Evolutionary conservation across 2,888 invertebrate species (phyloP).

Genomic region (Sinhomidia bicolor): DNA sequence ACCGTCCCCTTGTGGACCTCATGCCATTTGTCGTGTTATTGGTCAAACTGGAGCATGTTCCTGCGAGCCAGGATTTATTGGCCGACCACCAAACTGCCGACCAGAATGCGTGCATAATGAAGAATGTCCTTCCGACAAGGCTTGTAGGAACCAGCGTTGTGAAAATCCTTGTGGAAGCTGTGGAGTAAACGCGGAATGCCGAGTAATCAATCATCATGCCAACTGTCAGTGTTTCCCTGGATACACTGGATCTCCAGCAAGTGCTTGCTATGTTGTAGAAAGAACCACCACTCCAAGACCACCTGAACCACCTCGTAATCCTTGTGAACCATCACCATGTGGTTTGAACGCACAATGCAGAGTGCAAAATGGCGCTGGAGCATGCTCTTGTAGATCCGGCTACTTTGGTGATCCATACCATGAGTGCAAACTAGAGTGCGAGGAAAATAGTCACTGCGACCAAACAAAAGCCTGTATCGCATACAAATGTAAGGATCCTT

Average conservation of each 20-base stretch:
- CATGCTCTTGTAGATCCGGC: conserved; percentile 88
- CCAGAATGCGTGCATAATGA: conserved; percentile 86
- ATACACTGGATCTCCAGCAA: too few species aligned
- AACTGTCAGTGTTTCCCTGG: conserved; percentile 89
- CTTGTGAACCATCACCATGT: conserved; percentile 74
- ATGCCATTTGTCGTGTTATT: conserved; percentile 69
- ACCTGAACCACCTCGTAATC: conserved; percentile 4
- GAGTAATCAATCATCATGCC: conserved; percentile 85
- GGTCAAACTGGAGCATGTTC: conserved; percentile 68
- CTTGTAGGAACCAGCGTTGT: conserved; percentile 91
- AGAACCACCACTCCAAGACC: conserved; percentile 79
- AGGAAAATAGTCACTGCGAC: conserved; percentile 81
- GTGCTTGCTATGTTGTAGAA: conserved; percentile 81
- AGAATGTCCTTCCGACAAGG: conserved; percentile 88
- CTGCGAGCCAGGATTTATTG: conserved; percentile 82
- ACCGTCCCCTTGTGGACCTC: conserved; percentile 73
- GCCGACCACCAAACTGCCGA: conserved; percentile 88
- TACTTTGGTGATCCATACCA: conserved; percentile 89
- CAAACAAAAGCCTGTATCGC: conserved; percentile 81
- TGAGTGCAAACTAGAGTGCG: conserved; percentile 83
- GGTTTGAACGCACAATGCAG: conserved; percentile 84
- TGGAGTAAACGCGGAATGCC: conserved; percentile 88
- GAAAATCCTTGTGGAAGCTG: conserved; percentile 85
- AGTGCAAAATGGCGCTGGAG: conserved; percentile 72
- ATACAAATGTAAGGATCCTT: conserved; percentile 81